phyloP scores from a whole-genome alignment of 2,888 invertebrate genomes.

The Lasioglossum lativentre region DNA sequence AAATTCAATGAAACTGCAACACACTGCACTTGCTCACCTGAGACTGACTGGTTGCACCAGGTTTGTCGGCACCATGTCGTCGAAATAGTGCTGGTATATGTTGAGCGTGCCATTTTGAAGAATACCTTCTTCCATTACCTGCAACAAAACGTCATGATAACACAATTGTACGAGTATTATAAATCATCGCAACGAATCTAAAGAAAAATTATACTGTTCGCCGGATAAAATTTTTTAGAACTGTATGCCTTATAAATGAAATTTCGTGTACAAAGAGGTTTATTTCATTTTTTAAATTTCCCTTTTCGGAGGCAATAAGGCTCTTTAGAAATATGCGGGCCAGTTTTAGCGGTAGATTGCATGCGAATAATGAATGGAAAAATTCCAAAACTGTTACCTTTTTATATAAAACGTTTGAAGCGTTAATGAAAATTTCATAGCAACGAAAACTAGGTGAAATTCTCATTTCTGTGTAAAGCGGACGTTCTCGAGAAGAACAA shows the following conservation, averaged over 20 bases:
- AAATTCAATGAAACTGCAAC: conserved; percentile 12
- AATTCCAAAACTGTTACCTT: not conserved
- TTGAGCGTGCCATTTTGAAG: conserved; percentile 97
- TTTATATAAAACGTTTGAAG: not conserved
- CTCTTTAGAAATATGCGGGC: not conserved
- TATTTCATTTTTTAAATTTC: not conserved
- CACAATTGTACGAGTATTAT: not conserved
- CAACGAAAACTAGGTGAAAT: not conserved
- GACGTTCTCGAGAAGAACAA: not conserved
- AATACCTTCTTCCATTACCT: conserved; percentile 95
- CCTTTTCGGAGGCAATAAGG: not conserved
- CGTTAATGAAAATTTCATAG: not conserved
- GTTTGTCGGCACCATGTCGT: conserved; percentile 90
- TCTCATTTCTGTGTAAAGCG: not conserved
- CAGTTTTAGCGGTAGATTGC: not conserved
- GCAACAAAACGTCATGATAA: conserved; percentile 27
- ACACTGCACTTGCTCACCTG: conserved; percentile 68
- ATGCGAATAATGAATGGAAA: not conserved
- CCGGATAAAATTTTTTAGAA: not conserved
- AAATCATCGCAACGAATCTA: not conserved
- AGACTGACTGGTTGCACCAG: conserved; percentile 87
- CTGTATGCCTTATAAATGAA: not conserved
- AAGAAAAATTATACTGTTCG: not conserved
- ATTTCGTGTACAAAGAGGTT: not conserved
- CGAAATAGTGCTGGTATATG: conserved; percentile 96